Evolutionary conservation across 37 sponge, comb jelly and placozoan species (phyloP).

Genomic region (Oopsacas minuta): DNA sequence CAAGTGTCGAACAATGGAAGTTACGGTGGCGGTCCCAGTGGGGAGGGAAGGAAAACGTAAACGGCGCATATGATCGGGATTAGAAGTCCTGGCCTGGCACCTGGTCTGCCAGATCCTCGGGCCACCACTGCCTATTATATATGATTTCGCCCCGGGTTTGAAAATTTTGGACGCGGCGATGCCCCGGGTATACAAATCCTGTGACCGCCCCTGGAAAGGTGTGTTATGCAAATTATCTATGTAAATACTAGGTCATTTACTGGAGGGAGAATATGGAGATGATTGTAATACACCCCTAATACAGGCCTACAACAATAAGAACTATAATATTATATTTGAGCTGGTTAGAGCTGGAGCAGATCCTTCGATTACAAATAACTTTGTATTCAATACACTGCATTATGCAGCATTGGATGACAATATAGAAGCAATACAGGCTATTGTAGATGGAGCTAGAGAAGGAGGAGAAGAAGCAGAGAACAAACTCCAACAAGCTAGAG

Average conservation of each 20-base stretch:
- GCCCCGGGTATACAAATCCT: too few relatives aligned
- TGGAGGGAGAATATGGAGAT: neutral
- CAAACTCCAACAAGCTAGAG: neutral
- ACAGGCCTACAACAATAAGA: constrained; percentile 1
- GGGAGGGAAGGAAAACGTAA: too few relatives aligned
- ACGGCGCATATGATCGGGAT: too few relatives aligned
- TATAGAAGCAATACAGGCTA: constrained; percentile 10
- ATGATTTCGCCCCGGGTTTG: too few relatives aligned
- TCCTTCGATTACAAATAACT: neutral
- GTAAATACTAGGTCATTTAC: neutral
- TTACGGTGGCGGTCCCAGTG: too few relatives aligned
- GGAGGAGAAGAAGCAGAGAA: constrained; percentile 1
- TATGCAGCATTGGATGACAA: neutral
- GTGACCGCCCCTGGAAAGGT: too few relatives aligned
- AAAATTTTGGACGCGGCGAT: too few relatives aligned
- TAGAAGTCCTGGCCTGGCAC: too few relatives aligned
- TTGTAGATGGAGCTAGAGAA: neutral
- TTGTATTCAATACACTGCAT: neutral
- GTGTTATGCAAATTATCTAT: neutral
- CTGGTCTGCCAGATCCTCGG: too few relatives aligned
- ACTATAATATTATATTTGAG: constrained; percentile 1
- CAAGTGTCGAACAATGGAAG: too few relatives aligned
- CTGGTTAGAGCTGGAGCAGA: constrained; percentile 2
- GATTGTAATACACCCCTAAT: neutral
- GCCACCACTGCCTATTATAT: too few relatives aligned